Percentiles rank a stretch among this genome's conserved stretches.
Conservation (phyloP, 2,113 vertebrate genomes). For the Xenopus laevis region DNA sequence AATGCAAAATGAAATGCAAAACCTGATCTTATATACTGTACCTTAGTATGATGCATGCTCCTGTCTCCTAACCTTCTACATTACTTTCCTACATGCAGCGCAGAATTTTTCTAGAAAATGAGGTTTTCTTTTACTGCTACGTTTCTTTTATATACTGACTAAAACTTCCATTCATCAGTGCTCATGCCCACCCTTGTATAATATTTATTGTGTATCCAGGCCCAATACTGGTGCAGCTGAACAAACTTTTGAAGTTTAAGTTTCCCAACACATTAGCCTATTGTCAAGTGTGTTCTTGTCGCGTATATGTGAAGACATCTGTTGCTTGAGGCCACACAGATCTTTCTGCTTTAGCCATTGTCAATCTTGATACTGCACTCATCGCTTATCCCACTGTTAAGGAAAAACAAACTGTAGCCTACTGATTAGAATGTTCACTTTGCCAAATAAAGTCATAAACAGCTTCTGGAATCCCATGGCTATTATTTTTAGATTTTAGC, state of each 20-base stretch:
- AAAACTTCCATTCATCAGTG: no score
- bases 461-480: constrained; percentile 28
- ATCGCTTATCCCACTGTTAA: constrained; percentile 43
- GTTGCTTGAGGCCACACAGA: constrained; percentile 53
- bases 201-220: no score
- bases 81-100: no score
- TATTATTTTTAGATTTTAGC: constrained; percentile 43
- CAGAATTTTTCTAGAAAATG: no score
- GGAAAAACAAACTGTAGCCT: constrained; percentile 31
- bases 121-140: no score
- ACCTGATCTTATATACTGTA: no score
- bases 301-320: constrained; percentile 59
- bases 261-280: constrained; percentile 4
- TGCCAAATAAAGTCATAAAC: constrained; percentile 57
- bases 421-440: constrained; percentile 48
- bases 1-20: no score
- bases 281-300: constrained; percentile 44
- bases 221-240: not conserved
- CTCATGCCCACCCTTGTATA: no score
- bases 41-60: no score
- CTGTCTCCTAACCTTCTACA: no score
- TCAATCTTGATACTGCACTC: not conserved
- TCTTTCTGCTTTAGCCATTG: constrained; percentile 45
- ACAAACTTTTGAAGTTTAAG: not conserved
- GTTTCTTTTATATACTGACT: no score